These are phyloP conservation scores for Drosophila helvetica DNA, from an alignment of 2,888 invertebrate species.

Conservation along the genomic window DNA sequence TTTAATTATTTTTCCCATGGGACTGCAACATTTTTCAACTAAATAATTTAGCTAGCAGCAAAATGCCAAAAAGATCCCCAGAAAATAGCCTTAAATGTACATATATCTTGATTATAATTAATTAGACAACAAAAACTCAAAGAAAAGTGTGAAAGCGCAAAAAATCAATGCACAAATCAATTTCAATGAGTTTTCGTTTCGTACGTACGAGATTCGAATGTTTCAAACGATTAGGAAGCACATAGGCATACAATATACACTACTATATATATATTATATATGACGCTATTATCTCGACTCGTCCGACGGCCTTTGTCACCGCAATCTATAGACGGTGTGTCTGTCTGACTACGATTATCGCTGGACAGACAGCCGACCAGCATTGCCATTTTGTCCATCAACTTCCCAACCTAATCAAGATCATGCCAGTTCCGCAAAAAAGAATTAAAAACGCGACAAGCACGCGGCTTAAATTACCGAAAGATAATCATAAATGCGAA, in stretches of 20 bases:
- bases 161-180: background rate
- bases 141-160: background rate
- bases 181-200: slow-evolving; percentile 1
- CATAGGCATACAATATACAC: background rate
- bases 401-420: slow-evolving; percentile 24
- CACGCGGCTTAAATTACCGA: slow-evolving; percentile 22
- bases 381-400: slow-evolving; percentile 1
- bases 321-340: slow-evolving; percentile 28
- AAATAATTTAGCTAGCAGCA: background rate
- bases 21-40: background rate
- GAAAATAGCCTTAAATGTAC: background rate
- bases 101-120: background rate
- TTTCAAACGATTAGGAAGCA: background rate
- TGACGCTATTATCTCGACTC: slow-evolving; percentile 23
- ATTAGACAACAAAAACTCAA: background rate
- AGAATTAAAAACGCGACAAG: slow-evolving; percentile 10
- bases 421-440: slow-evolving; percentile 22
- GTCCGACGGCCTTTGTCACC: slow-evolving; percentile 16
- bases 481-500: slow-evolving; percentile 32
- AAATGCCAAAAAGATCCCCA: background rate
- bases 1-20: background rate
- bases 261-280: slow-evolving; percentile 5
- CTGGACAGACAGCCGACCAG: slow-evolving; percentile 17
- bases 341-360: slow-evolving; percentile 31
- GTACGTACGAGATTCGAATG: background rate